Percentiles rank a stretch among this genome's conserved stretches.
These are phyloP conservation scores for Dryobates pubescens DNA, from an alignment of 2,797 vertebrate species.

Conservation along the genomic window DNA sequence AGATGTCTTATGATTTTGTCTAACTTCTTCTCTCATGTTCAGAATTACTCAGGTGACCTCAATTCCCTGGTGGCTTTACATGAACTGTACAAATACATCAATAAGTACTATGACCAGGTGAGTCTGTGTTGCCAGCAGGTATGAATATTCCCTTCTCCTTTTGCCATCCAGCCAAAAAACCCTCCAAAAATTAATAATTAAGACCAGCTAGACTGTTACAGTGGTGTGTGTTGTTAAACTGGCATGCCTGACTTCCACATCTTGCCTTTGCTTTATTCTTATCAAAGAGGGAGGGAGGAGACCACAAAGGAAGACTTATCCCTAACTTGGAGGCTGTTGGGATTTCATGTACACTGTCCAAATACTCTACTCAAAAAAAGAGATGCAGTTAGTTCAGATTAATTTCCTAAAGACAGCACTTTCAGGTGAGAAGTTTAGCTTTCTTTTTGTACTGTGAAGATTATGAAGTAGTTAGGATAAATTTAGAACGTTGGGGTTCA, in stretches of 20 bases:
- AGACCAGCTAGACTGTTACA: background rate
- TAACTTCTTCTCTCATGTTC: conserved; percentile 55
- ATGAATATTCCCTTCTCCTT: background rate
- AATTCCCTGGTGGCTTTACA: conserved; percentile 96
- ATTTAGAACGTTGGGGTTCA: background rate
- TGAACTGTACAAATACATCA: conserved; percentile 99
- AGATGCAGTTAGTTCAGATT: background rate
- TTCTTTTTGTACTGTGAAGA: background rate
- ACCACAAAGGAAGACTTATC: background rate
- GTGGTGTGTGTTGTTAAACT: background rate
- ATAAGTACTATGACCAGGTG: conserved; percentile 99
- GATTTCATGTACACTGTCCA: background rate
- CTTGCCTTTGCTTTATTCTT: background rate
- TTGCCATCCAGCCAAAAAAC: background rate
- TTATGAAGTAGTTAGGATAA: background rate
- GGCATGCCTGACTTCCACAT: background rate
- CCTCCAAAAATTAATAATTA: background rate
- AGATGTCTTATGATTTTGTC: background rate
- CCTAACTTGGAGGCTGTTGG: background rate
- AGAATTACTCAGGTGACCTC: conserved; percentile 97
- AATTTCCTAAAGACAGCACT: background rate
- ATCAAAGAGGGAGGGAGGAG: background rate
- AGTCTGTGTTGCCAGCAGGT: conserved; percentile 42
- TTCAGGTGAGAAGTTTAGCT: background rate
- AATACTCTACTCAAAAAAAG: background rate